Evolutionary conservation across 2,113 vertebrate genomes (phyloP).

Genomic region (Misgurnus mizolepis): DNA sequence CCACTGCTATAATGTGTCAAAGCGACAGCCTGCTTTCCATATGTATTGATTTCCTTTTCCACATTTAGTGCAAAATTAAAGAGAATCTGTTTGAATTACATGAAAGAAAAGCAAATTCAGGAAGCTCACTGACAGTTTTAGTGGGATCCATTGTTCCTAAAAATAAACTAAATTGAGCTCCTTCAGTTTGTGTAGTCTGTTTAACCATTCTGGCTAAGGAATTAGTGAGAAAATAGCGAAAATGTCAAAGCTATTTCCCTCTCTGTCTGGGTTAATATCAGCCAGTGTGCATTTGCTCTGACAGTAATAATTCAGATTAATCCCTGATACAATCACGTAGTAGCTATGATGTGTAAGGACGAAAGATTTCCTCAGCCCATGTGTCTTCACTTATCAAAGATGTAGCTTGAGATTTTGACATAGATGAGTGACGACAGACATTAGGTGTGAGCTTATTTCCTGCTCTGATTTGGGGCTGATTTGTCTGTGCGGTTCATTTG

Average conservation of each 20-base stretch:
- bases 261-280: conserved; percentile 12
- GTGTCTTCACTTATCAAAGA: background rate
- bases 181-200: background rate
- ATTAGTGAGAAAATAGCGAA: background rate
- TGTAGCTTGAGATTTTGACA: background rate
- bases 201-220: background rate
- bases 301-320: conserved; percentile 16
- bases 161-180: no score
- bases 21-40: background rate
- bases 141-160: background rate
- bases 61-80: background rate
- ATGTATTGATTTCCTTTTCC: background rate
- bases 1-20: background rate
- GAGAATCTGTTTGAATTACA: background rate
- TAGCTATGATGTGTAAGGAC: background rate
- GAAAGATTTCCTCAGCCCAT: background rate
- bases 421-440: conserved; percentile 9
- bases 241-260: conserved; percentile 25
- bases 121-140: conserved; percentile 23
- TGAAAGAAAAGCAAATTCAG: background rate
- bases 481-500: conserved; percentile 4
- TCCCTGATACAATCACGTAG: conserved; percentile 18
- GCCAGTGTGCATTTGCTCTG: conserved; percentile 8
- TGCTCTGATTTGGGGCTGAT: conserved; percentile 27
- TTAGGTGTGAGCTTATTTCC: conserved; percentile 1